Base-by-base conservation (phyloP, 2,113 vertebrate genomes). In the Machaerirhynchus nigripectus region DNA sequence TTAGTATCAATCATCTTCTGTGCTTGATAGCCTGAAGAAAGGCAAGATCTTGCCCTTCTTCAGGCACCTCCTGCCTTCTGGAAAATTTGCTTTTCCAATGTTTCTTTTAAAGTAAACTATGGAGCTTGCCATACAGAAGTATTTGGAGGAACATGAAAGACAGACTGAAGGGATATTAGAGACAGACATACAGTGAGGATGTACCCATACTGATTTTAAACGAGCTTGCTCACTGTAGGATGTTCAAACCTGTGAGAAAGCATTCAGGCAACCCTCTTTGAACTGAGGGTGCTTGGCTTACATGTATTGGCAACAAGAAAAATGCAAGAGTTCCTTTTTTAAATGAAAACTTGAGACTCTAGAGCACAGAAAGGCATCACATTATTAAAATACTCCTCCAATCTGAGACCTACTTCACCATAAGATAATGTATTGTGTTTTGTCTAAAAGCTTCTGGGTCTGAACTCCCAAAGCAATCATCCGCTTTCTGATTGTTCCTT, bases 381-480 rank as follows among this genome's bases (percentile, higher is more conserved):
- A 0, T 39, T 83, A 79, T 24, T 82, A 65, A 84, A 87, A 76
- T 15, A 76, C 5, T 71, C 39, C 17, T 93, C 60, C 40, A 84
- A 5, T n/a, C 14, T 30, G 13, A 91, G 35, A 89, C 53, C 53
- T 65, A 10, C 31, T 92, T 78, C 78, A 87, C 28, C 60, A 23
- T 79, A 63, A 89, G 22, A 84, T 82, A 84, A 84, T 28, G 31
- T 30, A 70, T 12, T 87, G 22, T 42, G 40, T 80, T 94, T 84
- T 89, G 44, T 64, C 53, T 93, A 79, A 93, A 96, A 91, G 84
- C 80, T 92, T 94, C 57, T 60, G 57, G 13, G 57, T 93, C 18
- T 88, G 56, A 91, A 89, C 53, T 96, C 74, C 65, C 74, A 91
- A 70, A 95, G 74, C 81, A 92, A 91, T 89, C 65, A 95, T 60